Evolutionary conservation across 2,797 vertebrate species (phyloP), one percentile per base, ranked within the genome.

Genomic region (Labroides dimidiatus): DNA sequence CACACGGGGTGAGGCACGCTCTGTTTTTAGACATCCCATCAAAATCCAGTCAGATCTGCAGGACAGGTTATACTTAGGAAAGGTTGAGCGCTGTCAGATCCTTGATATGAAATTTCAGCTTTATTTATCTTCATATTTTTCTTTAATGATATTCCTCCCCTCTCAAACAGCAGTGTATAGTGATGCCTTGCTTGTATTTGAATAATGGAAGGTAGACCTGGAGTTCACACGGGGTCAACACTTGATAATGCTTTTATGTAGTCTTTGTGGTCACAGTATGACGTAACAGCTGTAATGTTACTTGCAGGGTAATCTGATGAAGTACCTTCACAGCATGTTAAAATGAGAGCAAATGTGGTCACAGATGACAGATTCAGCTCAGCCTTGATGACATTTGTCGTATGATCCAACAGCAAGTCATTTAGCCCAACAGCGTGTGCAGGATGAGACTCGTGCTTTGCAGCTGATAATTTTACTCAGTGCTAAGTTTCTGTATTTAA

Each of bases 401-500:
- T 14, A 45, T 11, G 11, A 49, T 47, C 39, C 36, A 50, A 30
- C 49, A 24, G 4, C 3, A 21, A 41, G 14, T 20, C 14, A 21
- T 67, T 70, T 55, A 13, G 41, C 52, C 7, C 3, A 65, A 69
- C 21, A 55, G 50, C 15, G 24, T 68, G 21, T 41, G 21, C 42
- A 58, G 42, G 43, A 20, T 27, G 17, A 45, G 23, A 3, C 5
- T 21, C 20, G 14, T 33, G n/a, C 23, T 55, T 51, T 64, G 20
- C 39, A 43, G 43, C 42, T 37, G 23, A 16, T 36, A 61, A 37
- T 17, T 33, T 12, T 20, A 19, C 41, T 43, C 20, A 52, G 17
- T n/a, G n/a, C 43, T 47, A 17, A 24, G 50, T 57, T 27, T 21
- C 57, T 56, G 33, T 19, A 39, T 67, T 73, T 57, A 68, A 66